These are phyloP conservation scores for Vanacampus margaritifer DNA, from an alignment of 2,113 vertebrate genomes.

Conservation along the genomic window DNA sequence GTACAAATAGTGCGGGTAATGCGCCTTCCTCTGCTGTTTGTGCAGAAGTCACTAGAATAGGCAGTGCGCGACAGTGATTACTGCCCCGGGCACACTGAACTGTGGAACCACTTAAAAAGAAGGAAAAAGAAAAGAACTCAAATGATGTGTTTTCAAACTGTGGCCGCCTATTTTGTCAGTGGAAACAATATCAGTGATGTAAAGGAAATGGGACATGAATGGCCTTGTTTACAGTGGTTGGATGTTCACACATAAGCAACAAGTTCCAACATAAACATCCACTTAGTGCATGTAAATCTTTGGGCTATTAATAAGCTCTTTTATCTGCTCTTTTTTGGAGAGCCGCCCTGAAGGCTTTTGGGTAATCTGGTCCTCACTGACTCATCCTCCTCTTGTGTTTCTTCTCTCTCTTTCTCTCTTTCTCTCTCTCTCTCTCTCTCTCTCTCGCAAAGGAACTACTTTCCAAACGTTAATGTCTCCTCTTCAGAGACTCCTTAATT, in stretches of 20 bases:
- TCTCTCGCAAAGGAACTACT: constrained; percentile 45
- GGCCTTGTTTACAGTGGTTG: constrained; percentile 79
- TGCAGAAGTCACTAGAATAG: constrained; percentile 62
- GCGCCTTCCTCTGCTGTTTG: constrained; percentile 53
- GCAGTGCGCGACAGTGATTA: constrained; percentile 72
- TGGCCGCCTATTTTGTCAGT: constrained; percentile 56
- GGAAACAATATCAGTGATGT: constrained; percentile 81
- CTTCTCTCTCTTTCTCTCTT: constrained; percentile 13
- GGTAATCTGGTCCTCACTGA: constrained; percentile 57
- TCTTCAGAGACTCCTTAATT: constrained; percentile 28
- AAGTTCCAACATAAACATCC: constrained; percentile 83
- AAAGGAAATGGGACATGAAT: constrained; percentile 81
- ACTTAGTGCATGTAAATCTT: constrained; percentile 77
- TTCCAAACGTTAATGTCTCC: constrained; percentile 40
- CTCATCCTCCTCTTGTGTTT: constrained; percentile 29
- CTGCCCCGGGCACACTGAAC: constrained; percentile 61
- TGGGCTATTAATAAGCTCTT: constrained; percentile 79
- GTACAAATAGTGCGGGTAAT: constrained; percentile 3
- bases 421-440: constrained; percentile 27
- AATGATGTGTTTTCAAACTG: constrained; percentile 73
- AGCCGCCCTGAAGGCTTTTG: constrained; percentile 52
- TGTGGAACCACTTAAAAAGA: constrained; percentile 72
- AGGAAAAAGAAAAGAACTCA: constrained; percentile 60
- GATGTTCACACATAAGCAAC: constrained; percentile 81
- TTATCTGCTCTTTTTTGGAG: constrained; percentile 69